Evolutionary conservation across 1,140 invertebrate species (phyloP).

Genomic region (Amphibalanus amphitrite): DNA sequence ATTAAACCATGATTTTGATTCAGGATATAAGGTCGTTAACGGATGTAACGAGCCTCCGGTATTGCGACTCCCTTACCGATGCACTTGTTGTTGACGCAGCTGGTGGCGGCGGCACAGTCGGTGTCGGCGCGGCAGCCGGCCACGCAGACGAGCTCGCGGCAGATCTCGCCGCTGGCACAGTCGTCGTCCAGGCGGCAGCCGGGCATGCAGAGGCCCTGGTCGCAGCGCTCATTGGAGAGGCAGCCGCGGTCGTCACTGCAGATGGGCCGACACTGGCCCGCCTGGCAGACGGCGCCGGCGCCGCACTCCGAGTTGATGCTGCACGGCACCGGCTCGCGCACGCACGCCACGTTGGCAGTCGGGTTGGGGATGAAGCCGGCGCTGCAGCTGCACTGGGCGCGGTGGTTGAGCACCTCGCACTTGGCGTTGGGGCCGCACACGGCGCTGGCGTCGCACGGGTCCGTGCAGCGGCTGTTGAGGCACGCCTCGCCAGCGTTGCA

Average conservation of each 20-base stretch:
- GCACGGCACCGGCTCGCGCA: constrained; percentile 50
- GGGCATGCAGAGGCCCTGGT: constrained; percentile 42
- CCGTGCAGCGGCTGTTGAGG: constrained; percentile 56
- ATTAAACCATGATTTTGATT: no score
- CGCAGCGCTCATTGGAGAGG: constrained; percentile 59
- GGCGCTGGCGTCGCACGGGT: constrained; percentile 47
- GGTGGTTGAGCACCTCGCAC: constrained; percentile 58
- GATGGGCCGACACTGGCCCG: constrained; percentile 48
- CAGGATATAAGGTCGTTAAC: no score
- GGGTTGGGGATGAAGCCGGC: constrained; percentile 63
- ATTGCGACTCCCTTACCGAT: constrained; percentile 17
- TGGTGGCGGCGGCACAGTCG: constrained; percentile 42
- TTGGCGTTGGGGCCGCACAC: constrained; percentile 51
- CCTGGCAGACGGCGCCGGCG: constrained; percentile 46
- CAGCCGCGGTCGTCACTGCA: constrained; percentile 57
- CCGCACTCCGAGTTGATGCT: constrained; percentile 51
- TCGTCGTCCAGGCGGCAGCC: constrained; percentile 56
- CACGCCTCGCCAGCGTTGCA: constrained; percentile 66
- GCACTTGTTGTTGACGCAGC: constrained; percentile 59
- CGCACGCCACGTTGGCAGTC: constrained; percentile 51
- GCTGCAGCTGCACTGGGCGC: constrained; percentile 59
- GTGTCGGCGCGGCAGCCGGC: constrained; percentile 61
- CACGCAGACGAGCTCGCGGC: constrained; percentile 54
- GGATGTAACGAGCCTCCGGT: no score
- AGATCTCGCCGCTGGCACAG: constrained; percentile 65